Percentiles rank a stretch among this genome's conserved stretches.
Evolutionary conservation across 2,888 invertebrate genomes (phyloP).

Genomic region (Ptychoptera albimana): DNA sequence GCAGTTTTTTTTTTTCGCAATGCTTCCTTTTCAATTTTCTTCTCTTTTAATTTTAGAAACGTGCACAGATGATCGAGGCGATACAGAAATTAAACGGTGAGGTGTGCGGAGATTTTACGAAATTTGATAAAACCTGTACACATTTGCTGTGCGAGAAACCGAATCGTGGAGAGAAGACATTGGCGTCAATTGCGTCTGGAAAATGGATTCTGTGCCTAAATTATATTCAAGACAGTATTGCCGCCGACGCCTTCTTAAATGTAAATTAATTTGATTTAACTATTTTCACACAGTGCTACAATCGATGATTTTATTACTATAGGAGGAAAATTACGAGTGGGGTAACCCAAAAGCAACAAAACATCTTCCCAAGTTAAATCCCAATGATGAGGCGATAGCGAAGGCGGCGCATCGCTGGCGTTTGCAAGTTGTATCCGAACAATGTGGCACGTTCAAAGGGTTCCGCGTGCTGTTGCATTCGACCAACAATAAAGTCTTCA

Average conservation of each 20-base stretch:
- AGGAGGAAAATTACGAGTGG: constrained; percentile 78
- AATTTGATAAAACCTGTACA: constrained; percentile 47
- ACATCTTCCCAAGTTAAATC: constrained; percentile 28
- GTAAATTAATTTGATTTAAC: constrained; percentile 26
- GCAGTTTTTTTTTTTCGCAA: neutral
- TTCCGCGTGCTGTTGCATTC: constrained; percentile 41
- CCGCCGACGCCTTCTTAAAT: constrained; percentile 42
- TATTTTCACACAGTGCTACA: too few species aligned
- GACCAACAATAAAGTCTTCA: constrained; percentile 43
- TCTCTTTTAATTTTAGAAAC: neutral
- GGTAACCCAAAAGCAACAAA: constrained; percentile 51
- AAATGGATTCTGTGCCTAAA: constrained; percentile 75
- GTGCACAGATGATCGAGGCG: constrained; percentile 4
- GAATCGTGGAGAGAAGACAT: constrained; percentile 71
- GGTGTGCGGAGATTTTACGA: constrained; percentile 22
- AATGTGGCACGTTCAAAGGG: constrained; percentile 37
- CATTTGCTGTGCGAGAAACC: constrained; percentile 64
- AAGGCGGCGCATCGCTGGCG: constrained; percentile 56
- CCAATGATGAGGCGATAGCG: constrained; percentile 36
- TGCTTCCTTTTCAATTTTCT: neutral
- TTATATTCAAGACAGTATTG: constrained; percentile 53
- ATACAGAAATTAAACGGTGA: constrained; percentile 10
- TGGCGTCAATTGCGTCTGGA: constrained; percentile 74
- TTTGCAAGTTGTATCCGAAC: constrained; percentile 29
- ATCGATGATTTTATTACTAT: constrained; percentile 11